A percentile compares a stretch with the other conserved stretches of the same genome.
Evolutionary conservation across 2,888 invertebrate species (phyloP).

Genomic region (Leucophenga maculata): DNA sequence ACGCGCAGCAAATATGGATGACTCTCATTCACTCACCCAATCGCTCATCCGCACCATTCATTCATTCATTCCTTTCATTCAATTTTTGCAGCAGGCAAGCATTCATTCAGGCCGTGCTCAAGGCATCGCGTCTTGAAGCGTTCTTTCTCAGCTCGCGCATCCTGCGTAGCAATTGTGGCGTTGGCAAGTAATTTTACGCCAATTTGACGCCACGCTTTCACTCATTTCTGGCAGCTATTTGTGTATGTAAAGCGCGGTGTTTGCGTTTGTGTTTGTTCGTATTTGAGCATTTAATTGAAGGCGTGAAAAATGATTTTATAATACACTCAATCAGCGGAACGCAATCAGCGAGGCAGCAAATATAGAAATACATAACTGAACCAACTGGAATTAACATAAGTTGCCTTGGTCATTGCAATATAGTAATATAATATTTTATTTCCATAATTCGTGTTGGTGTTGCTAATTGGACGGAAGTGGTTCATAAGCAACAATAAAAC

Average conservation of each 20-base stretch:
- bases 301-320: conserved; percentile 32
- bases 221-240: not conserved
- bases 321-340: conserved; percentile 12
- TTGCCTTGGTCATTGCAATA: no score
- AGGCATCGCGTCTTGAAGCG: not conserved
- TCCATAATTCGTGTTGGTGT: no score
- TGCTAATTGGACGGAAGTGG: no score
- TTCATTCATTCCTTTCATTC: not conserved
- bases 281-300: conserved; percentile 17
- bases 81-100: not conserved
- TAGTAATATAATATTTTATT: no score
- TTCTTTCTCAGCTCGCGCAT: not conserved
- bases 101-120: not conserved
- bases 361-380: no score
- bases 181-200: conserved; percentile 54
- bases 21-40: not conserved
- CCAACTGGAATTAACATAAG: no score
- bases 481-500: no score
- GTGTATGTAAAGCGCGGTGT: not conserved
- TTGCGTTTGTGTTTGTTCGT: not conserved
- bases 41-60: not conserved
- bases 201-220: conserved; percentile 45
- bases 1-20: conserved; percentile 1
- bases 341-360: not conserved
- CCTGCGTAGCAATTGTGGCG: conserved; percentile 47